These are phyloP conservation scores for Verasper variegatus DNA, from an alignment of 2,113 vertebrate species.

Conservation along the genomic window DNA sequence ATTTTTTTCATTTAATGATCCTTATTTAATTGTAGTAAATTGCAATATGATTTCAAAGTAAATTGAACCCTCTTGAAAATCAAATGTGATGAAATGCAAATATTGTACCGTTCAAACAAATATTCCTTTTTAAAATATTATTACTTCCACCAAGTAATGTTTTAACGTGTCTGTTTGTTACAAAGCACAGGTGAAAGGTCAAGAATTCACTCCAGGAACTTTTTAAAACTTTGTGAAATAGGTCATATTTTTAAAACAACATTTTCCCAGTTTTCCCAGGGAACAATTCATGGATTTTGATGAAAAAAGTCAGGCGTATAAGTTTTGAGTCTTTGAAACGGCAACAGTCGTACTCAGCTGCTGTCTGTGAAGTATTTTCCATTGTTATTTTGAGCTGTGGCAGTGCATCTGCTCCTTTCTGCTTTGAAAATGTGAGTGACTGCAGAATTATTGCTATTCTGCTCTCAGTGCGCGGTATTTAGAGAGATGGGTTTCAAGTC, in stretches of 20 bases:
- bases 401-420: neutral
- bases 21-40: neutral
- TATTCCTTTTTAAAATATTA: too few species aligned
- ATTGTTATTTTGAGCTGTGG: constrained; percentile 42
- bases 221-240: too few species aligned
- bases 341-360: constrained; percentile 13
- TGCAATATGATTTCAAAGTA: neutral
- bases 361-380: constrained; percentile 42
- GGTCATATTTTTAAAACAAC: neutral
- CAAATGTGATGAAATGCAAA: too few species aligned
- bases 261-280: neutral
- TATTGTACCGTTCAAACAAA: too few species aligned
- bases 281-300: neutral
- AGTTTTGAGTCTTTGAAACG: constrained; percentile 15
- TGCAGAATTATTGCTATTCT: constrained; percentile 12
- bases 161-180: too few species aligned
- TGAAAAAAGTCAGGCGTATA: neutral
- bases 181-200: too few species aligned
- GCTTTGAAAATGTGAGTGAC: constrained; percentile 43
- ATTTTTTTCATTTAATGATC: neutral
- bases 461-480: constrained; percentile 22
- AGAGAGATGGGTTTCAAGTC: constrained; percentile 15
- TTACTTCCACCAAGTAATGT: too few species aligned
- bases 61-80: too few species aligned
- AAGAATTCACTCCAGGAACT: too few species aligned